A percentile compares a stretch with the other conserved stretches of the same genome.
Conservation (phyloP, 64 coral and sea anemone genomes). For the Dendronephthya gigantea region DNA sequence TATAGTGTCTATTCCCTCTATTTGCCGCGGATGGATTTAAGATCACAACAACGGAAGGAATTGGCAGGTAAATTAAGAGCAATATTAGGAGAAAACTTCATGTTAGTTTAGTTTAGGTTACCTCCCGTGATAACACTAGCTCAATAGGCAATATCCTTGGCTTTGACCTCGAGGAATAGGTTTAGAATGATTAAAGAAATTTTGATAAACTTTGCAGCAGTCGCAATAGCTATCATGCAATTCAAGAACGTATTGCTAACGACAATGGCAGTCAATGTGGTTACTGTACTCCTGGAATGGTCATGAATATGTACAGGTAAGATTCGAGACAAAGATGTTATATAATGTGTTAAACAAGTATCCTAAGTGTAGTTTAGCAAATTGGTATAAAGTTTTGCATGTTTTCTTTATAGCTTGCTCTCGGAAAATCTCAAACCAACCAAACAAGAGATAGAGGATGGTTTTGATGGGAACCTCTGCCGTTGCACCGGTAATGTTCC, state of each 20-base stretch:
- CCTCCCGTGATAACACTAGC: too few relatives aligned
- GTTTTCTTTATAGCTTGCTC: constrained; percentile 41
- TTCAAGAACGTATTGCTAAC: constrained; percentile 32
- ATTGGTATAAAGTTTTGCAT: background rate
- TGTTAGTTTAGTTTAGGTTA: background rate
- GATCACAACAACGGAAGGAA: constrained; percentile 34
- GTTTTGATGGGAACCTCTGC: constrained; percentile 84
- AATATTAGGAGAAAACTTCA: background rate
- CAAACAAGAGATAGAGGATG: constrained; percentile 71
- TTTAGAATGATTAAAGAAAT: too few relatives aligned
- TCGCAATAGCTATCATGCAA: constrained; percentile 18
- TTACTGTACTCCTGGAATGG: constrained; percentile 31
- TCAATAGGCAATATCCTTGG: too few relatives aligned
- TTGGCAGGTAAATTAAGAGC: constrained; percentile 19
- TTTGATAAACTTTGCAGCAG: background rate
- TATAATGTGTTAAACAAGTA: too few relatives aligned
- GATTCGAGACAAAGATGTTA: too few relatives aligned
- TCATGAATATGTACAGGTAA: constrained; percentile 35
- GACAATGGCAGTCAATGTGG: constrained; percentile 36
- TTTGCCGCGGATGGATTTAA: constrained; percentile 29
- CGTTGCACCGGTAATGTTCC: constrained; percentile 89
- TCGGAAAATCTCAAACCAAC: constrained; percentile 49
- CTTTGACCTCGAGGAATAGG: too few relatives aligned
- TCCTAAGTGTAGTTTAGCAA: background rate
- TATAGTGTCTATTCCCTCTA: constrained; percentile 35